Evolutionary conservation across 2,888 invertebrate genomes (phyloP), one percentile per base, ranked within the genome.

Genomic region (Endomychus coccineus): DNA sequence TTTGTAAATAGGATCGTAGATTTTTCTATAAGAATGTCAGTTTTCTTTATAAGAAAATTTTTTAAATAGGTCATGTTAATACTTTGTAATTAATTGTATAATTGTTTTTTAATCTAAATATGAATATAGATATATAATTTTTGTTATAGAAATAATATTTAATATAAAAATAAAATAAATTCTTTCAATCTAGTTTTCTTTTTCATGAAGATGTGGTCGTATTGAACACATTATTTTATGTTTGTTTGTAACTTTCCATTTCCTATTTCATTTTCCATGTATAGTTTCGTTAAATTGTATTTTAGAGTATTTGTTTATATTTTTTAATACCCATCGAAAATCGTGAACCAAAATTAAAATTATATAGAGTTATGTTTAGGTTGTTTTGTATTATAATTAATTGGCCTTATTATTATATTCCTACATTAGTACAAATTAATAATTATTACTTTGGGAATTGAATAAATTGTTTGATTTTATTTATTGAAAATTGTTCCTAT

Each of bases 31-130:
- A n/a, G n/a, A 19, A 25, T 25, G 25, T 29, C 14, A 15, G 16
- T 29, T 29, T 29, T 29, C 29, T 29, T 29, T 29, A 29, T 29
- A 29, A 29, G 29, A 29, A 29, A 29, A 29, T n/a, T 29, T 29
- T 29, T 29, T 29, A 29, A 29, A 11, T 5, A 25, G 25, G 10
- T 9, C 29, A 29, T 29, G 29, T 29, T 29, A 13, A 29, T 29
- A 29, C 11, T 7, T 29, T 29, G 29, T 29, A 29, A 29, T 29
- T 29, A 29, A 11, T n/a, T 29, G 29, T 29, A 29, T 15, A 29
- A 29, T 29, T 29, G 29, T 29, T 29, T 29, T 29, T 29, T 15
- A 14, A 14, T 14, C 5, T 29, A 29, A n/a, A 29, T 15, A 6
- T 29, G 29, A 29, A 29, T 11, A 29, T 29, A 29, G 29, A 25